Base-by-base conservation (phyloP, 1,140 invertebrate genomes). In the Sycophaga agraensis region DNA sequence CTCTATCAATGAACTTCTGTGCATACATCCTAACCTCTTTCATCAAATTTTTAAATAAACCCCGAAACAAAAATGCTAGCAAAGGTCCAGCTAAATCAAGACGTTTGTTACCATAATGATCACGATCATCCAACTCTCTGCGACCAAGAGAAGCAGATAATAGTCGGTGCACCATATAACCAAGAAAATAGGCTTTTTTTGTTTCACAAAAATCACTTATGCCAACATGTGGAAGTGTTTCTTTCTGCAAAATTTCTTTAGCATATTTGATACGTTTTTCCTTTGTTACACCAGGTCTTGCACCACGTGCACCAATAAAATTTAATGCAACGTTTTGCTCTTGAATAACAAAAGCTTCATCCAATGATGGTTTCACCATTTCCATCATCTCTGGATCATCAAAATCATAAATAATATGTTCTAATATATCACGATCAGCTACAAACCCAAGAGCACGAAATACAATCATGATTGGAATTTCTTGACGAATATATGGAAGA, bases 381-480 rank as follows among this genome's bases (percentile, higher is more conserved):
- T 99, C 97, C 95, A 99, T 98, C 95, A 99, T 98, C 84, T 99
- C 97, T 28, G 93, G 95, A 81, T 99, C 97, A 77, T 98, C 93
- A 83, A 98, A 98, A 70, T 99, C 96, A 78, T 98, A 98, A 68
- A 99, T 98, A 65, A 99, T 98, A 73, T 99, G 96, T 77, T 98
- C 96, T 7, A 99, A 81, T 72, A 99, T 99, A 82, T 99, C 97
- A 72, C 96, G 84, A 82, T 99, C 97, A 21, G 96, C 96, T 34
- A 99, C 97, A 82, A 99, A 99, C 16, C 97, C 97, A 31, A 98
- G 79, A 28, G 96, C 96, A 74, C 91, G 83, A 75, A 99, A 99
- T 0, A 99, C 96, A 77, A 99, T 97, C 89, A 99, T 98, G 34
- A 99, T 96, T 2, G 97, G 97, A 70, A 99, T 98, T 84, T 99